phyloP scores from a whole-genome alignment of 2,113 vertebrate species.

The Mesitornis unicolor region DNA sequence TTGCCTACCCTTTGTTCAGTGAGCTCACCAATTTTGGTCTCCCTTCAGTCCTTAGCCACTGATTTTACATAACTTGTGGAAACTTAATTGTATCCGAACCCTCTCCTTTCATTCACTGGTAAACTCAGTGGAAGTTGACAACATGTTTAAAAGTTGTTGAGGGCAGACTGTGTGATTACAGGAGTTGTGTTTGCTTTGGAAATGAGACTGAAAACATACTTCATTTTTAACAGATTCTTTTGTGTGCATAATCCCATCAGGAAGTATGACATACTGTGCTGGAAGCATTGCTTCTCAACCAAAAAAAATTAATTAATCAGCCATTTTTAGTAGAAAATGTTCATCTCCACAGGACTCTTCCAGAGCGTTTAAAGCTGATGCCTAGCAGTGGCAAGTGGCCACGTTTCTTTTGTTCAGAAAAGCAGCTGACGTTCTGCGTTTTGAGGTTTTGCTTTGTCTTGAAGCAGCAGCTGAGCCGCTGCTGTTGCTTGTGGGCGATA shows the following conservation, averaged over 20 bases:
- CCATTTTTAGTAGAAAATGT: background rate
- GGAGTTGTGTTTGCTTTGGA: slow-evolving; percentile 15
- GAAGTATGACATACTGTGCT: slow-evolving; percentile 25
- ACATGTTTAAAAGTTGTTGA: slow-evolving; percentile 25
- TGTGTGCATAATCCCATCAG: background rate
- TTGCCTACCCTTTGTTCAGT: background rate
- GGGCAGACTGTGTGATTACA: slow-evolving; percentile 36
- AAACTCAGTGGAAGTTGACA: slow-evolving; percentile 11
- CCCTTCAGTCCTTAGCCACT: background rate
- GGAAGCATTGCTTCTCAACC: background rate
- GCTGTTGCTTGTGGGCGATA: slow-evolving; percentile 23
- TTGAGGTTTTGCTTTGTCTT: slow-evolving; percentile 39
- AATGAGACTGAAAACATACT: background rate
- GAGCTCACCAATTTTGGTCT: slow-evolving; percentile 41
- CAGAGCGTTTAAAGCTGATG: background rate
- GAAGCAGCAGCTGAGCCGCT: background rate
- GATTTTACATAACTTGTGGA: slow-evolving; percentile 56
- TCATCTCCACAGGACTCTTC: background rate
- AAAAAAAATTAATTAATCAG: slow-evolving; percentile 5
- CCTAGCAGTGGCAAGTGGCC: slow-evolving; percentile 12
- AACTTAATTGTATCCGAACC: slow-evolving; percentile 16
- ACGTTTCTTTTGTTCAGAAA: background rate
- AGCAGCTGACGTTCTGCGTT: slow-evolving; percentile 10
- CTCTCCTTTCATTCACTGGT: background rate
- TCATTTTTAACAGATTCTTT: slow-evolving; percentile 6